Evolutionary conservation across 2,797 vertebrate species (phyloP).

Genomic region (Macroramphosus scolopax): DNA sequence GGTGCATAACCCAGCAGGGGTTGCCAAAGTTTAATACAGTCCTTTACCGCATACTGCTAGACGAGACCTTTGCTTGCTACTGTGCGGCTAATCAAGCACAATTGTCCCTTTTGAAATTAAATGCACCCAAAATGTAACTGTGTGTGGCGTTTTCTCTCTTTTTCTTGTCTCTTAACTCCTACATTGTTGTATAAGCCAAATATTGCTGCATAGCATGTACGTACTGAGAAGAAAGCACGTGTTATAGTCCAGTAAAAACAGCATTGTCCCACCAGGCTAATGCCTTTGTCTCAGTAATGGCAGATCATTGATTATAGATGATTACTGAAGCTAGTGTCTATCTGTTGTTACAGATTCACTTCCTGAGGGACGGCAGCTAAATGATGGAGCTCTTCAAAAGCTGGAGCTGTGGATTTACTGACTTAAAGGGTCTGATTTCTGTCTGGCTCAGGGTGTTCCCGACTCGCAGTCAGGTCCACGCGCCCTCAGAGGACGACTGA

Average conservation of each 20-base stretch:
- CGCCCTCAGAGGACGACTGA: slow-evolving; percentile 48
- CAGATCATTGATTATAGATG: slow-evolving; percentile 60
- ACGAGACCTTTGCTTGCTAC: too few species aligned
- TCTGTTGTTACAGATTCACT: slow-evolving; percentile 41
- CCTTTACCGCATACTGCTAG: too few species aligned
- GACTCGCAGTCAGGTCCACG: slow-evolving; percentile 31
- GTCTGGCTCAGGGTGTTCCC: slow-evolving; percentile 47
- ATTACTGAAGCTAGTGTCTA: slow-evolving; percentile 43
- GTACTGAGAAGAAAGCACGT: slow-evolving; percentile 1
- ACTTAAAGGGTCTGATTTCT: slow-evolving; percentile 52
- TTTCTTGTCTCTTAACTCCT: too few species aligned
- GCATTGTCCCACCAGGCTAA: slow-evolving; percentile 52
- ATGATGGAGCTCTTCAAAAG: slow-evolving; percentile 57
- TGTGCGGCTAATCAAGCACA: too few species aligned
- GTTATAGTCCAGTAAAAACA: slow-evolving; percentile 25
- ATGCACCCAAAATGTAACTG: too few species aligned
- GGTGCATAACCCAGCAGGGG: too few species aligned
- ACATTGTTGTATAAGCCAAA: too few species aligned
- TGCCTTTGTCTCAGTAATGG: slow-evolving; percentile 34
- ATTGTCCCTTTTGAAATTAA: too few species aligned
- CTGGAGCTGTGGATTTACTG: slow-evolving; percentile 58
- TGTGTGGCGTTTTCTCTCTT: too few species aligned
- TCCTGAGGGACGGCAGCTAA: slow-evolving; percentile 42
- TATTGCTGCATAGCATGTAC: slow-evolving; percentile 5
- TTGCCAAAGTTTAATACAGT: too few species aligned